Percentiles rank a stretch among this genome's conserved stretches.
These are phyloP conservation scores for Choristoneura fumiferana DNA, from an alignment of 1,140 invertebrate species.

Conservation along the genomic window DNA sequence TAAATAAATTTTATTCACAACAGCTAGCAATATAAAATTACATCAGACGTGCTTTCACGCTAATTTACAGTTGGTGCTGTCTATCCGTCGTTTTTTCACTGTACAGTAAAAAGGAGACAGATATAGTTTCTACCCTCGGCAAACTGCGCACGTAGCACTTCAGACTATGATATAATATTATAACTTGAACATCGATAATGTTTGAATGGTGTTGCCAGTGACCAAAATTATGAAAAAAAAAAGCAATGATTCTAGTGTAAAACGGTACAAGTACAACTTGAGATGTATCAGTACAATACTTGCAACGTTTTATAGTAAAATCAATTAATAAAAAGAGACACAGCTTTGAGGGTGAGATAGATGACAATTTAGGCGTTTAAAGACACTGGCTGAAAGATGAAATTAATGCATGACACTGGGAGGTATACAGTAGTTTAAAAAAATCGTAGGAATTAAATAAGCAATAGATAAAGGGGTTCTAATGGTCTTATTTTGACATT, in stretches of 20 bases:
- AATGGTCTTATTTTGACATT: conserved; percentile 22
- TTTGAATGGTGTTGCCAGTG: conserved; percentile 14
- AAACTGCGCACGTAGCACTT: too few species aligned
- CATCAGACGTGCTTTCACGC: conserved; percentile 48
- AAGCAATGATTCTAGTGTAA: not conserved
- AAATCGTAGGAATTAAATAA: not conserved
- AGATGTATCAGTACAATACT: too few species aligned
- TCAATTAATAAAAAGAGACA: not conserved
- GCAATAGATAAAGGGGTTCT: not conserved
- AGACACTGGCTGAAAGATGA: not conserved
- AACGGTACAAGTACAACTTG: too few species aligned
- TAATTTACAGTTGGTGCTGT: not conserved
- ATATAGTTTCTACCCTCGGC: too few species aligned
- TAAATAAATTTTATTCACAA: conserved; percentile 78
- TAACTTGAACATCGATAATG: conserved; percentile 18
- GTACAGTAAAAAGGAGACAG: too few species aligned
- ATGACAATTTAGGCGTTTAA: not conserved
- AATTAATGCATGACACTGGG: conserved; percentile 1
- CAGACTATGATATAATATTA: conserved; percentile 17
- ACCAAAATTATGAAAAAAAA: not conserved
- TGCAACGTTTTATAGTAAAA: too few species aligned
- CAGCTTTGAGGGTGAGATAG: not conserved
- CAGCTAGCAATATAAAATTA: conserved; percentile 77
- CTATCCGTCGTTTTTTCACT: too few species aligned
- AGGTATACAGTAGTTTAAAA: conserved; percentile 2